phyloP scores from a whole-genome alignment of 1,140 invertebrate genomes.

The Hyles euphorbiae region DNA sequence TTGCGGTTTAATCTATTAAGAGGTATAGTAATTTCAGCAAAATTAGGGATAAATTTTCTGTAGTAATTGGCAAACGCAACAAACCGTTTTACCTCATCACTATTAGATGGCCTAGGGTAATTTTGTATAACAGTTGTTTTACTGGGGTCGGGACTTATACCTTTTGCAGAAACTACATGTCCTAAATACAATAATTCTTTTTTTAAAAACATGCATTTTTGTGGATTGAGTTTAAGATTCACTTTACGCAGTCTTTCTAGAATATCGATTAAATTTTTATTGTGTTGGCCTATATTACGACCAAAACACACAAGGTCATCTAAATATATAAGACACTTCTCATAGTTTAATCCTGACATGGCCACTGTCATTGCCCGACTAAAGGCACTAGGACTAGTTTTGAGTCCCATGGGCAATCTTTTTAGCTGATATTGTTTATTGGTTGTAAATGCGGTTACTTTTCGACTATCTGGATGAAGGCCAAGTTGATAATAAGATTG shows the following conservation, averaged over 20 bases:
- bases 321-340: not conserved
- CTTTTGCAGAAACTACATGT: not conserved
- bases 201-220: not conserved
- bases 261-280: constrained; percentile 1
- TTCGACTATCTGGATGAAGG: no score
- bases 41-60: not conserved
- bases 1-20: not conserved
- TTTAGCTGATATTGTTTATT: no score
- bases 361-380: no score
- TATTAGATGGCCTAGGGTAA: not conserved
- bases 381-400: no score
- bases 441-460: constrained; percentile 4
- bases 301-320: constrained; percentile 5
- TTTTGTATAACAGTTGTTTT: not conserved
- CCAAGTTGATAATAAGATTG: no score
- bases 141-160: not conserved
- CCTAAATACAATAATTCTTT: not conserved
- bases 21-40: constrained; percentile 1
- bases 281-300: not conserved
- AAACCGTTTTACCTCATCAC: no score
- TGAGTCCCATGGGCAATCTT: no score
- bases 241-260: not conserved
- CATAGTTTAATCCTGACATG: no score
- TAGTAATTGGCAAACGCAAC: constrained; percentile 1
- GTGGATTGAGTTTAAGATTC: not conserved